Evolutionary conservation across 2,113 vertebrate species (phyloP).

Genomic region (Istiophorus platypterus): DNA sequence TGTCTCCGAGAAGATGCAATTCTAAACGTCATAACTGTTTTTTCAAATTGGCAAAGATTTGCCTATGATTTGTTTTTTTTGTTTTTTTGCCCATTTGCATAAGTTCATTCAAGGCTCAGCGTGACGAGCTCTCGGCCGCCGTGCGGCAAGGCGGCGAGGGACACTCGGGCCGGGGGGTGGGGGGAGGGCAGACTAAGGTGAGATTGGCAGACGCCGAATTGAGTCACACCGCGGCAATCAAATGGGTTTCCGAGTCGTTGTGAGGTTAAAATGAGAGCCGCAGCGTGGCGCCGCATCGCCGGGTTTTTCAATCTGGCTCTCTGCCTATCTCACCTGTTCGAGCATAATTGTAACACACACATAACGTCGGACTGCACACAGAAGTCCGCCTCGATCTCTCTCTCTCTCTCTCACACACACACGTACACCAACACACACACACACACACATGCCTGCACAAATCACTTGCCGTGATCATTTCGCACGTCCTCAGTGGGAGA

Average conservation of each 20-base stretch:
- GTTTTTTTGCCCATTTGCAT: neutral
- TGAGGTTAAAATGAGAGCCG: constrained; percentile 66
- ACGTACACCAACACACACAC: too few species aligned
- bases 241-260: constrained; percentile 58
- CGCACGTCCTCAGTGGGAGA: constrained; percentile 73
- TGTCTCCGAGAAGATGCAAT: neutral
- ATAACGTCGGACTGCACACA: constrained; percentile 27
- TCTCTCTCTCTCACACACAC: constrained; percentile 9
- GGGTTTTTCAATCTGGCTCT: constrained; percentile 72
- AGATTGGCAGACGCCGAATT: constrained; percentile 63
- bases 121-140: neutral
- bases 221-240: constrained; percentile 66
- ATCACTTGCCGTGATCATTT: constrained; percentile 73
- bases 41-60: neutral
- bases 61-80: neutral
- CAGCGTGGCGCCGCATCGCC: constrained; percentile 62
- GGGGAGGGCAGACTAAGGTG: too few species aligned
- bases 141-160: neutral
- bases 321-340: constrained; percentile 66
- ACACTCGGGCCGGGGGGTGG: constrained; percentile 21
- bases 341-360: constrained; percentile 52
- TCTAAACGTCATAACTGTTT: neutral
- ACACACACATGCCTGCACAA: constrained; percentile 50
- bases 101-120: neutral
- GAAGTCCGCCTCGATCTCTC: neutral